Base-by-base conservation (phyloP, 2,113 vertebrate species). In the Rhea americana region DNA sequence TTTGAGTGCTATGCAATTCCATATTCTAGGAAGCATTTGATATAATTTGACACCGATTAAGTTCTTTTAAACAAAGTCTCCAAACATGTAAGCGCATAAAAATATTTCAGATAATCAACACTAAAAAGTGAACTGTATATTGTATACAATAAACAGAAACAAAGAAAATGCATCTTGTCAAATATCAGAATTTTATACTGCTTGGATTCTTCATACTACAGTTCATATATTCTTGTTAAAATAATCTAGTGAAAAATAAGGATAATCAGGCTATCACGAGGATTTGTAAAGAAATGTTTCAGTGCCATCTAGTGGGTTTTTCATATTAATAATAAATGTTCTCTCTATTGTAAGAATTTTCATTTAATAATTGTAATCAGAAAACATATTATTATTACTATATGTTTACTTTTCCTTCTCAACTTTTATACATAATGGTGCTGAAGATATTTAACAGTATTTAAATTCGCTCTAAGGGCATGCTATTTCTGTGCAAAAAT, bases 241-340 rank as follows among this genome's bases (percentile, higher is more conserved):
- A 35, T 35, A 35, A 35, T 35, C 35, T 35, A 35, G 35, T 35
- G 35, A 35, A 89, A 84, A 58, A 65, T 4, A 48, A 1, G 15
- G 80, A 51, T 75, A 79, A 91, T 66, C 56, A 81, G 28, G 39
- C 22, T 22, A 18, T 63, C 32, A 39, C 16, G 43, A 77, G 26
- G 30, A 45, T 73, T 72, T 88, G 3, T 84, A 91, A 68, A 86
- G 56, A 85, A 19, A 66, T 84, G 45, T 65, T 94, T 86, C 41
- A 91, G 66, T 94, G 93, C 96, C 95, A 96, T 89, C 96, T 96
- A 93, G 95, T 94, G 96, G 85, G 3, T 20, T 68, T 74, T 47
- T 53, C 2, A 1, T 43, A 58, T 43, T 50, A 58, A 37, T 63
- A 75, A 58, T 51, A 65, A 45, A 50, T 13, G 11, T 65, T 90